Conservation (phyloP, 2,113 vertebrate species). For the Tenrec ecaudatus region DNA sequence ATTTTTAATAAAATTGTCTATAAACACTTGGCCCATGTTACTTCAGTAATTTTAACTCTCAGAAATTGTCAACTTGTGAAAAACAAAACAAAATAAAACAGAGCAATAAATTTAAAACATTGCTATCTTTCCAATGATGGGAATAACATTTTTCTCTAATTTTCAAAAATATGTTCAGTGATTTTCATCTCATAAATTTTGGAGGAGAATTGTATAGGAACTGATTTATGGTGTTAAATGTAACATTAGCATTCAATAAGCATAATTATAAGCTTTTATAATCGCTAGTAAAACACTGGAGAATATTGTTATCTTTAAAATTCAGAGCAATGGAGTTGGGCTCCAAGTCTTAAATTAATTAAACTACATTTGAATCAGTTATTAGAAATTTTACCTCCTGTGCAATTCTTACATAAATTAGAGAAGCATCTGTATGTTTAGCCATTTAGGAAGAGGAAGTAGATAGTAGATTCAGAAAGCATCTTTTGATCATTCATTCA, state of each 20-base stretch:
- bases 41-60: slow-evolving; percentile 47
- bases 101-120: slow-evolving; percentile 35
- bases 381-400: background rate
- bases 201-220: slow-evolving; percentile 29
- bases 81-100: background rate
- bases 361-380: background rate
- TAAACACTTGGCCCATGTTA: slow-evolving; percentile 15
- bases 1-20: slow-evolving; percentile 51
- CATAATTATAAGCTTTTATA: slow-evolving; percentile 56
- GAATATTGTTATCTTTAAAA: slow-evolving; percentile 55
- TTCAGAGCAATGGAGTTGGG: background rate
- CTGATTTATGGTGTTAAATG: slow-evolving; percentile 10
- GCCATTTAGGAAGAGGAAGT: slow-evolving; percentile 50
- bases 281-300: slow-evolving; percentile 43
- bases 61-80: slow-evolving; percentile 45
- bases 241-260: background rate
- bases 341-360: slow-evolving; percentile 11
- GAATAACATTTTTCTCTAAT: slow-evolving; percentile 61
- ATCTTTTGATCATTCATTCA: slow-evolving; percentile 49
- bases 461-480: slow-evolving; percentile 57
- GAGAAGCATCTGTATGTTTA: background rate
- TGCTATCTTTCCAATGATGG: slow-evolving; percentile 48
- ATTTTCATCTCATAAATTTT: slow-evolving; percentile 54
- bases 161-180: slow-evolving; percentile 57
- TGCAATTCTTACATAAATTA: slow-evolving; percentile 14